Evolutionary conservation across 2,113 vertebrate species (phyloP), one percentile per base, ranked within the genome.

Genomic region (Rhizomys pruinosus): DNA sequence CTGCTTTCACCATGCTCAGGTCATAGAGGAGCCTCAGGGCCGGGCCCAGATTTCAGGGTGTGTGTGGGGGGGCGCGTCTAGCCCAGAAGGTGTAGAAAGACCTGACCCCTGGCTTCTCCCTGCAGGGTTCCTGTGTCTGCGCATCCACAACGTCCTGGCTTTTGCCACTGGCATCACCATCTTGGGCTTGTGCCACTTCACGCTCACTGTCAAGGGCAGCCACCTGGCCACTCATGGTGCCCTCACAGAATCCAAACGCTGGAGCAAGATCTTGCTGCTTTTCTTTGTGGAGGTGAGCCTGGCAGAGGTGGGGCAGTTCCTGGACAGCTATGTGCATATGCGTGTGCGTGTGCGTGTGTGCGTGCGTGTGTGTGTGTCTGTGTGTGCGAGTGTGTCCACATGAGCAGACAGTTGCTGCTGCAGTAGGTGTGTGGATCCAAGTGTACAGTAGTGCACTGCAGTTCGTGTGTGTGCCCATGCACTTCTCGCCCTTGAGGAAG

Each of bases 251-350:
- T 99, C 99, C 34, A 98, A 96, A 72, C 89, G 97, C 61, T 99
- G 99, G 99, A 95, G 95, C 27, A 98, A 98, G 95, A 91, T 99
- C 94, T 99, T 99, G 99, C 98, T 98, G 39, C 20, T 99, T 57
- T 99, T 99, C 98, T 99, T 99, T 95, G 98, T 99, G 7, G 99
- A 99, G 99, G 99, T 99, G 97, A 96, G 97, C 47, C 34, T 42
- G 94, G 1, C 0, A 17, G 4, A 7, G 73, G 78, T 2, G 39
- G n/a, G 34, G 20, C 5, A 1, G 52, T 81, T 55, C 9, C n/a
- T 15, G 66, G 61, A 34, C 34, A 37, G 52, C 64, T 34, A 19
- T 71, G 22, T 5, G 27, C 17, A n/a, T 34, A 34, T n/a, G n/a
- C 42, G 69, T 59, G 42, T 34, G 19, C 44, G 76, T 55, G 44